Evolutionary conservation across 2,113 vertebrate species (phyloP).

Genomic region (Hepsetus odoe): DNA sequence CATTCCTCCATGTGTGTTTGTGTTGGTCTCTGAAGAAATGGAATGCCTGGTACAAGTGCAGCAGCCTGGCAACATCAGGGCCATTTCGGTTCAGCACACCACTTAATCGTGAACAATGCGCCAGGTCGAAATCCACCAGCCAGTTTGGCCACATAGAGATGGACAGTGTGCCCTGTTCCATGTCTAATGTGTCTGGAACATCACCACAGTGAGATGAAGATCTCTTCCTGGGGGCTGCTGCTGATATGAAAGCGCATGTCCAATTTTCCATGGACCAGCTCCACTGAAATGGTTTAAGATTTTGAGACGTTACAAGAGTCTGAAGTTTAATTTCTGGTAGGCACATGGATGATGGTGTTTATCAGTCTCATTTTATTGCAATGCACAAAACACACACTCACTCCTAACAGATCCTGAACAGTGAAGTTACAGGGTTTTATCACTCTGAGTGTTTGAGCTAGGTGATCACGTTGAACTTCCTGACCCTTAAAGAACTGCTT

Average conservation of each 20-base stretch:
- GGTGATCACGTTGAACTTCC: neutral
- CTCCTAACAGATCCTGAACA: neutral
- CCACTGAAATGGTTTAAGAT: slow-evolving; percentile 22
- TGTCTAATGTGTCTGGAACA: slow-evolving; percentile 54
- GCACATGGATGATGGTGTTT: slow-evolving; percentile 15
- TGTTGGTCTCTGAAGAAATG: slow-evolving; percentile 12
- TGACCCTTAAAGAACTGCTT: neutral
- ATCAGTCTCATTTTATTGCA: slow-evolving; percentile 2
- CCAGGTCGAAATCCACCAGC: slow-evolving; percentile 68
- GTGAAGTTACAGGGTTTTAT: neutral
- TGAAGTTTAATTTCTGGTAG: slow-evolving; percentile 16
- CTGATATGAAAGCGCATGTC: slow-evolving; percentile 41
- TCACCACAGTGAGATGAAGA: slow-evolving; percentile 40
- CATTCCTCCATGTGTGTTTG: slow-evolving; percentile 10
- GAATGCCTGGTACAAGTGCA: neutral
- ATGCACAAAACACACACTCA: neutral
- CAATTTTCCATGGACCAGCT: slow-evolving; percentile 26
- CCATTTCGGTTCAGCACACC: slow-evolving; percentile 70
- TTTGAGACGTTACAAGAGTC: slow-evolving; percentile 12
- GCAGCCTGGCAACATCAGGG: slow-evolving; percentile 63
- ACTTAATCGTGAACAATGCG: slow-evolving; percentile 70
- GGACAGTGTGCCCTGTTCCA: slow-evolving; percentile 55
- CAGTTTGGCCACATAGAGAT: slow-evolving; percentile 60
- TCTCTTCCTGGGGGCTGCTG: slow-evolving; percentile 36
- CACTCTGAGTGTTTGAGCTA: neutral